These are phyloP conservation scores for Hofmannophila pseudospretella DNA, from an alignment of 2,888 invertebrate genomes.

Conservation along the genomic window DNA sequence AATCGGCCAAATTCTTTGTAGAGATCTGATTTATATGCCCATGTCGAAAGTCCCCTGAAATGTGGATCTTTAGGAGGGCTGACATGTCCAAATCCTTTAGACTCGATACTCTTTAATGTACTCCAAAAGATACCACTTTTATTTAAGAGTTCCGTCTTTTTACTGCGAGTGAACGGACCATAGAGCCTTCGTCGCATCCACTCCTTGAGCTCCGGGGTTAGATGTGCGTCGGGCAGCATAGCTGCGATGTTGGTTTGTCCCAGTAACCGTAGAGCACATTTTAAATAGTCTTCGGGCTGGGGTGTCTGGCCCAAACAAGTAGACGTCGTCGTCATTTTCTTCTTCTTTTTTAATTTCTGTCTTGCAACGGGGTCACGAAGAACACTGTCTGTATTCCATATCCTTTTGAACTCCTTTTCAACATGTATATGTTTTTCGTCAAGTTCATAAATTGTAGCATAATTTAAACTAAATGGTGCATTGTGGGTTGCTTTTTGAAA, in stretches of 20 bases:
- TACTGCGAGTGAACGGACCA: slow-evolving; percentile 34
- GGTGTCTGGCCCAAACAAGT: slow-evolving; percentile 49
- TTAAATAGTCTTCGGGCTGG: slow-evolving; percentile 51
- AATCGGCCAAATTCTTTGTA: slow-evolving; percentile 44
- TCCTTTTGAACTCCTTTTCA: slow-evolving; percentile 49
- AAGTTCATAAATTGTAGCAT: slow-evolving; percentile 53
- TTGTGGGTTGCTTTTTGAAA: slow-evolving; percentile 49
- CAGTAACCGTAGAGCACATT: slow-evolving; percentile 49
- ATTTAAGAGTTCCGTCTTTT: slow-evolving; percentile 31
- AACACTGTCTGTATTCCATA: slow-evolving; percentile 60
- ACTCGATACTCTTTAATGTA: slow-evolving; percentile 32
- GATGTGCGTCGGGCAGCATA: slow-evolving; percentile 53
- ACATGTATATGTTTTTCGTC: slow-evolving; percentile 44
- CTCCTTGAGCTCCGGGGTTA: slow-evolving; percentile 56
- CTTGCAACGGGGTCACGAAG: slow-evolving; percentile 18
- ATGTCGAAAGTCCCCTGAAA: slow-evolving; percentile 38
- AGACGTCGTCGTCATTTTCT: slow-evolving; percentile 33
- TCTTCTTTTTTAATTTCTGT: slow-evolving; percentile 35
- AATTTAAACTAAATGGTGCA: slow-evolving; percentile 42
- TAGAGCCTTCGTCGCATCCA: slow-evolving; percentile 62
- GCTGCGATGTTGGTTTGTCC: slow-evolving; percentile 50
- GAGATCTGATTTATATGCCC: slow-evolving; percentile 46
- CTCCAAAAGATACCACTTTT: slow-evolving; percentile 33
- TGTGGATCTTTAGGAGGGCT: slow-evolving; percentile 30
- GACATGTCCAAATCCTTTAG: slow-evolving; percentile 41